These are phyloP conservation scores for Torymus aiolomorphi DNA, from an alignment of 2,888 invertebrate species.

Conservation along the genomic window DNA sequence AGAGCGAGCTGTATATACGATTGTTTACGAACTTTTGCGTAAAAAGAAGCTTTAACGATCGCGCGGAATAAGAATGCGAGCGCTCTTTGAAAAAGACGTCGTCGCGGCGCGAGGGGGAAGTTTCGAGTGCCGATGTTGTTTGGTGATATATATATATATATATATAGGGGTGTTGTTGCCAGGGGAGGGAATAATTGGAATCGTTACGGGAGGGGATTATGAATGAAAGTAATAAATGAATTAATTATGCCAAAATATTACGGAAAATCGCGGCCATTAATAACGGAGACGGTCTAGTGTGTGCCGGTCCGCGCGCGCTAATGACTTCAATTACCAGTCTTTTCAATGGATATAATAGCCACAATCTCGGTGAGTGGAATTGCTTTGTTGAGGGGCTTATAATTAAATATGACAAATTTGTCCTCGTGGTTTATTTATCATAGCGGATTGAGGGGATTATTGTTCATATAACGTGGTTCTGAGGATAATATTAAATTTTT, in stretches of 20 bases:
- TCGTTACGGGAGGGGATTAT: neutral
- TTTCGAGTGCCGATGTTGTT: neutral
- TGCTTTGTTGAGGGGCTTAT: constrained; percentile 3
- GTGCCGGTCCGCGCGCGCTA: neutral
- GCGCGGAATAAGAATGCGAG: no score
- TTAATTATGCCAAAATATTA: constrained; percentile 26
- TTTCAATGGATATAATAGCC: constrained; percentile 13
- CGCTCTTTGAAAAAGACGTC: neutral
- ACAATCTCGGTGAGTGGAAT: constrained; percentile 17
- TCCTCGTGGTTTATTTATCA: constrained; percentile 1
- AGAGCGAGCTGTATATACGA: neutral
- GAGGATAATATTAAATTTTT: no score
- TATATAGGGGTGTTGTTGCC: neutral
- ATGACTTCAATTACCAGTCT: constrained; percentile 34
- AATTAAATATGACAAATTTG: constrained; percentile 31
- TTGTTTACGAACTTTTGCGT: constrained; percentile 32
- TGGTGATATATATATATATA: no score
- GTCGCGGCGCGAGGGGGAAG: neutral
- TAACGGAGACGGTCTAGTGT: neutral
- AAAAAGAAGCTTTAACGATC: constrained; percentile 25
- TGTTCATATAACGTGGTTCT: no score
- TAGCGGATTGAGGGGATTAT: no score
- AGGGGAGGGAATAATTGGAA: neutral
- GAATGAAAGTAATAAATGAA: constrained; percentile 8
- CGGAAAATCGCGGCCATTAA: constrained; percentile 29